Percentiles rank a stretch among this genome's conserved stretches.
These are phyloP conservation scores for Drosophila busckii DNA, from an alignment of 1,140 invertebrate species.

Conservation along the genomic window DNA sequence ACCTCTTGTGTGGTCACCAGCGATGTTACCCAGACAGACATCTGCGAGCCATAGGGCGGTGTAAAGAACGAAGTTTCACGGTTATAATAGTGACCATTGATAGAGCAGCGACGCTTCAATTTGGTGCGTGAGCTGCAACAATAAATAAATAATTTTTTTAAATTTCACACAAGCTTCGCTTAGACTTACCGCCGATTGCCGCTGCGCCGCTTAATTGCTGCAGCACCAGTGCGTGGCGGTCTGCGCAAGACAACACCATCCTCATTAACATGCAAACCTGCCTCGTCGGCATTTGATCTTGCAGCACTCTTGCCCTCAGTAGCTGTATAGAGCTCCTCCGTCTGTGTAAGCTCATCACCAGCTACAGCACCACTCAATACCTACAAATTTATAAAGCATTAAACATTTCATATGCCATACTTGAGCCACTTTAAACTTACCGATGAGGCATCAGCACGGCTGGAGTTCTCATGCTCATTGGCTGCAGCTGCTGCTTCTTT, in stretches of 20 bases:
- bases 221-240: conserved; percentile 82
- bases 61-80: conserved; percentile 93
- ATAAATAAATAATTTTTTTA: neutral
- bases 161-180: neutral
- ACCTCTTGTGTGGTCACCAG: conserved; percentile 89
- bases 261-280: conserved; percentile 67
- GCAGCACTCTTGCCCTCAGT: conserved; percentile 32
- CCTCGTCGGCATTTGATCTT: conserved; percentile 65
- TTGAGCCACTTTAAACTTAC: conserved; percentile 38
- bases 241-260: conserved; percentile 76
- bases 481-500: conserved; percentile 41
- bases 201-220: conserved; percentile 85
- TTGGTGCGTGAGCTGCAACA: conserved; percentile 83
- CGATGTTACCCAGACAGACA: conserved; percentile 91
- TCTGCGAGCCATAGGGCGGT: conserved; percentile 90
- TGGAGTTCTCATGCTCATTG: conserved; percentile 65
- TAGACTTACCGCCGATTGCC: conserved; percentile 81
- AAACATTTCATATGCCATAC: too few species aligned
- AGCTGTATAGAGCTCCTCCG: conserved; percentile 60
- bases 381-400: conserved; percentile 10
- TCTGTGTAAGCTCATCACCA: conserved; percentile 73
- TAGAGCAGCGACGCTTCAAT: conserved; percentile 88
- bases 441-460: conserved; percentile 61
- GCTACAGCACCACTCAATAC: conserved; percentile 61
- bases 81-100: conserved; percentile 94